Evolutionary conservation across 2,888 invertebrate species (phyloP), one percentile per base, ranked within the genome.

Genomic region (Acrocyrtus sp.): DNA sequence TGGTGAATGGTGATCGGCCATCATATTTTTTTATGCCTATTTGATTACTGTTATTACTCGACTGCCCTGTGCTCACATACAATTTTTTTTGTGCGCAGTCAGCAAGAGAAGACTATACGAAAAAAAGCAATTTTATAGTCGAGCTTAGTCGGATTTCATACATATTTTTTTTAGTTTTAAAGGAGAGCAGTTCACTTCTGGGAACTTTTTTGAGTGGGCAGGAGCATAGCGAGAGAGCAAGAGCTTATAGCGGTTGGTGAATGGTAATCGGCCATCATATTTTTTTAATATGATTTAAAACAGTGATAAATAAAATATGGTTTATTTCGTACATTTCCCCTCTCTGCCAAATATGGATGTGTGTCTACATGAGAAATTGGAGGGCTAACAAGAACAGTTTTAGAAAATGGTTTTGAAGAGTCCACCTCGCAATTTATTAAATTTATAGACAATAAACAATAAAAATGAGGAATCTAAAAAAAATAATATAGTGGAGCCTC

Each of bases 291-390:
- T 22, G 61, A 61, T 61, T 69, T 61, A 47, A 54, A 69, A 45
- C 45, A 50, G 67, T 61, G 69, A 69, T 69, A 69, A 69, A 69
- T 69, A 26, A 69, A 69, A 69, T 69, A 26, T 51, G 47, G 69
- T 47, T 61, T 53, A 69, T 61, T 54, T 43, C 51, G 5, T 24
- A 34, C 17, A 26, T 17, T 34, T 12, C 12, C 34, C 34, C 34
- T 34, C 47, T 17, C 51, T 45, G 21, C 69, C 69, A 69, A 61
- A 69, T 69, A 69, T 69, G 69, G 69, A 54, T 26, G 50, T 58
- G 58, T 67, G 68, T 8, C 34, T 34, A 34, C 34, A 34, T 8
- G 34, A 34, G 34, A 34, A 34, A 34, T 12, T 34, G 34, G 41
- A 43, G 60, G 41, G 68, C 45, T 68, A 69, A 69, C 69, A 69